Percentiles rank a stretch among this genome's conserved stretches.
Evolutionary conservation across 2,113 vertebrate genomes (phyloP).

Genomic region (Acinonyx jubatus): DNA sequence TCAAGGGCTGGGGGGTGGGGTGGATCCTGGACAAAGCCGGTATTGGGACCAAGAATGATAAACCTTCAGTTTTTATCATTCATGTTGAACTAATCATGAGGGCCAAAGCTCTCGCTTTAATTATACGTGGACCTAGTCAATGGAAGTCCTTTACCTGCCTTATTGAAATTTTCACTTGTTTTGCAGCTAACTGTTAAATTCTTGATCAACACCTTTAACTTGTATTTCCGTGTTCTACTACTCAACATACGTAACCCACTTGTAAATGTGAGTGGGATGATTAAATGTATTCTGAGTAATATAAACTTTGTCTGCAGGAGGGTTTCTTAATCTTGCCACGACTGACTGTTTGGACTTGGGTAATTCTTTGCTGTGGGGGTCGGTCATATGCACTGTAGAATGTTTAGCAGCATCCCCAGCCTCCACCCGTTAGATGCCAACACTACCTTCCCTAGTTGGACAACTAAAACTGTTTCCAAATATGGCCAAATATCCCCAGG

Average conservation of each 20-base stretch:
- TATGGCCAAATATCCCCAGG: not conserved
- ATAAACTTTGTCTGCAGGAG: not conserved
- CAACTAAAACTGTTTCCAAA: not conserved
- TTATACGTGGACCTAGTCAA: not conserved
- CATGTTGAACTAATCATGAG: not conserved
- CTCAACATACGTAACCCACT: not conserved
- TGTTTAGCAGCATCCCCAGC: not conserved
- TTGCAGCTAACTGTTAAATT: slow-evolving; percentile 3
- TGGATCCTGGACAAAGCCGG: not conserved
- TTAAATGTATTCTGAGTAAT: slow-evolving; percentile 24
- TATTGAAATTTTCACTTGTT: not conserved
- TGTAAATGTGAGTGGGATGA: not conserved
- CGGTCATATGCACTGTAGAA: not conserved
- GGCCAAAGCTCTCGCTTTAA: not conserved
- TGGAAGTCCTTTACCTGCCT: not conserved
- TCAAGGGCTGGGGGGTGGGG: not conserved
- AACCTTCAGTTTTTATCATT: not conserved
- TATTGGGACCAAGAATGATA: not conserved
- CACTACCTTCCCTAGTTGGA: not conserved
- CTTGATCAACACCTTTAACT: slow-evolving; percentile 1
- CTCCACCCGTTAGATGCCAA: not conserved
- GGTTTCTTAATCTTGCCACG: not conserved
- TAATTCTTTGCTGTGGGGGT: not conserved
- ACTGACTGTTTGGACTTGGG: not conserved
- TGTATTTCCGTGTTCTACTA: slow-evolving; percentile 3